Evolutionary conservation across 2,888 invertebrate genomes (phyloP), one percentile per base, ranked within the genome.

Genomic region (Hipparchia semele): DNA sequence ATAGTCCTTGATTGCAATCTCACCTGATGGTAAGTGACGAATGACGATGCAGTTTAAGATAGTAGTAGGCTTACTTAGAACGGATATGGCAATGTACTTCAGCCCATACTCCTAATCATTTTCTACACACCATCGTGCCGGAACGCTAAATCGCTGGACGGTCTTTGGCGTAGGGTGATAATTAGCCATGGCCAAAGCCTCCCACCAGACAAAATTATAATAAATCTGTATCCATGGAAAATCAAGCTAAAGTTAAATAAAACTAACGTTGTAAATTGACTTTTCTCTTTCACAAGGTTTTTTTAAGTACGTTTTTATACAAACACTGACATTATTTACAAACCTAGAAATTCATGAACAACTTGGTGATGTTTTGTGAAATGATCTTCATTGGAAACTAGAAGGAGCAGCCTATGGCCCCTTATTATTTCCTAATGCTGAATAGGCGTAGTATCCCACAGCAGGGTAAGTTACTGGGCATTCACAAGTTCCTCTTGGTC

Each of bases 401-500:
- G n/a, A n/a, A 56, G 6, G 2, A 6, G 13, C 6, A 61, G 58
- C 56, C 81, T 84, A 90, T 2, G 95, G 95, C 72, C 96, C 96
- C 80, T 96, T 96, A 70, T 91, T 91, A 71, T 94, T 95, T 60
- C 95, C 95, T 83, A 85, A 91, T 12, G 84, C 91, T 76, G 86
- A 74, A 59, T 95, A 94, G n/a, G 93, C 89, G 78, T 95, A 94
- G 81, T 95, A 95, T 12, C 92, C 90, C 49, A 94, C 91, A 23
- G 91, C 86, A 53, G 69, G 69, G 7, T 95, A 95, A 12, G 92
- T 89, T 46, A 94, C 91, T 33, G 94, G 94, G 87, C 95, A 91
- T 86, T 96, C 89, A 77, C 92, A 91, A 7, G 88, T 85, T 0
- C 97, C 97, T 75, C 96, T 94, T 0, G 95, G 88, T 3, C 97